A percentile compares a stretch with the other conserved stretches of the same genome.
phyloP scores from a whole-genome alignment of 2,113 vertebrate species.

The Aptenodytes patagonicus region DNA sequence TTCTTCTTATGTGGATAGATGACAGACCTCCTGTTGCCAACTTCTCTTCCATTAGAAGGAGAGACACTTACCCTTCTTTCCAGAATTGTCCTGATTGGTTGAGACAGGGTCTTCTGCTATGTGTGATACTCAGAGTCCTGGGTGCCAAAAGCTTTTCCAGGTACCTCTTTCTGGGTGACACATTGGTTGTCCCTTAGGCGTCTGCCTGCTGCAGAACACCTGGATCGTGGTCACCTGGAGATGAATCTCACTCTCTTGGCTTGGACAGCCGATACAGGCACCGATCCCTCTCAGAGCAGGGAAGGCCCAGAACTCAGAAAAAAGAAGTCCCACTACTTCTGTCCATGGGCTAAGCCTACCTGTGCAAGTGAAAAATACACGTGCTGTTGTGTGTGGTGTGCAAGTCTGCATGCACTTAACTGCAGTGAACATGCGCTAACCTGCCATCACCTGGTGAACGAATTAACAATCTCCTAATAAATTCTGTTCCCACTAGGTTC shows the following conservation, averaged over 20 bases:
- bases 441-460: background rate
- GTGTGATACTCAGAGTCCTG: background rate
- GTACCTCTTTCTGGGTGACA: background rate
- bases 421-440: background rate
- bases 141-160: background rate
- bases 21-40: background rate
- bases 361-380: background rate
- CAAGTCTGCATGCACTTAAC: background rate
- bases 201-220: background rate
- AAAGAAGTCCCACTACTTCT: background rate
- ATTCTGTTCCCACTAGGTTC: background rate
- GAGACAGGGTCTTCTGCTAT: background rate
- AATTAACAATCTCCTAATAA: background rate
- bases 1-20: background rate
- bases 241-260: background rate
- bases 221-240: background rate
- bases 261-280: background rate
- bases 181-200: background rate
- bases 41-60: background rate
- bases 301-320: background rate
- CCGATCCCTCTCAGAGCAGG: background rate
- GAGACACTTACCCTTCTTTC: background rate
- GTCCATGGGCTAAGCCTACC: background rate
- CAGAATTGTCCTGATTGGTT: background rate
- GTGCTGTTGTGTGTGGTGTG: background rate